Percentiles rank a stretch among this genome's conserved stretches.
Evolutionary conservation across 2,113 vertebrate species (phyloP).

Genomic region (Poeciliopsis retropinna): DNA sequence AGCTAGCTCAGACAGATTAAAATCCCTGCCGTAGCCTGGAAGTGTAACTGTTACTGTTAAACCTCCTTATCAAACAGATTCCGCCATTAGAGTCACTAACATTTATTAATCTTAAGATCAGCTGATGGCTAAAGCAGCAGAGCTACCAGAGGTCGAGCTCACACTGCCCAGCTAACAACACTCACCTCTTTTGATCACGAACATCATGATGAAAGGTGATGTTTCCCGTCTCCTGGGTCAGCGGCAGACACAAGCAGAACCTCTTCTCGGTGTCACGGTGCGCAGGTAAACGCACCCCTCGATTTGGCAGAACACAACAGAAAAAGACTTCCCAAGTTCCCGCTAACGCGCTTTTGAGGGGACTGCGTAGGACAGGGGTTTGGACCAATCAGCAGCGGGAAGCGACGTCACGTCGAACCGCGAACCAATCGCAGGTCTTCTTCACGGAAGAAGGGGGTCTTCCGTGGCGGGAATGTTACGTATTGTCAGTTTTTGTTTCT

Average conservation of each 20-base stretch:
- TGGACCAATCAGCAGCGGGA: slow-evolving; percentile 34
- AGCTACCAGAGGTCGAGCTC: slow-evolving; percentile 6
- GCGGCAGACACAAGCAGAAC: background rate
- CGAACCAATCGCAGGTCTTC: slow-evolving; percentile 34
- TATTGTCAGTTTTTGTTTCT: no score
- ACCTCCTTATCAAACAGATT: background rate
- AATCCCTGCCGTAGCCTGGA: background rate
- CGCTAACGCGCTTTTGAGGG: slow-evolving; percentile 45
- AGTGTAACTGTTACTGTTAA: background rate
- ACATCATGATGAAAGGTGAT: slow-evolving; percentile 76
- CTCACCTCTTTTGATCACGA: slow-evolving; percentile 93
- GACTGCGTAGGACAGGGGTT: background rate
- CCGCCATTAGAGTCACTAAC: background rate
- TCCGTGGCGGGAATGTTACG: slow-evolving; percentile 40
- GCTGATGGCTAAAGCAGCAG: background rate
- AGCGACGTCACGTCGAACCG: rapidly evolving
- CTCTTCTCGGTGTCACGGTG: background rate
- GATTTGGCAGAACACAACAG: background rate
- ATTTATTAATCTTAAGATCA: background rate
- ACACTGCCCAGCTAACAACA: rapidly evolving
- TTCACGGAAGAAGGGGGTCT: background rate
- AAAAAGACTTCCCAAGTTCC: slow-evolving; percentile 5
- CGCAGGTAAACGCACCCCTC: rapidly evolving
- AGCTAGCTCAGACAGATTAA: background rate
- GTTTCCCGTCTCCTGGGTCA: background rate